These are phyloP conservation scores for Cyphomyrmex costatus DNA, from an alignment of 1,140 invertebrate species.

Conservation along the genomic window DNA sequence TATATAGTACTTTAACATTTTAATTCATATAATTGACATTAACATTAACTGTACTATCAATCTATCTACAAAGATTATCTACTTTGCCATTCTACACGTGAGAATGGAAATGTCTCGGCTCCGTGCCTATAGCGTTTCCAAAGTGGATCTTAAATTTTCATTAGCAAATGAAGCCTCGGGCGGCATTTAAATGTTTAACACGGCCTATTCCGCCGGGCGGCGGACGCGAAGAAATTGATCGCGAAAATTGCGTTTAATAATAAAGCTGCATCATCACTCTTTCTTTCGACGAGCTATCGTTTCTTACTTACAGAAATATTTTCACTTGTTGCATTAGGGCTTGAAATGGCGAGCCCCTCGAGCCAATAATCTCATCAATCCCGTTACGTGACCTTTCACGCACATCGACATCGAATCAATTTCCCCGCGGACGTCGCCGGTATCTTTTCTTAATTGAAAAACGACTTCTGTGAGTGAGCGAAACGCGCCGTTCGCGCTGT, in stretches of 20 bases:
- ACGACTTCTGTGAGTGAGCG: conserved; percentile 36
- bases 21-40: background rate
- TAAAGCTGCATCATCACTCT: conserved; percentile 45
- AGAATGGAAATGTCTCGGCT: conserved; percentile 35
- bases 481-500: background rate
- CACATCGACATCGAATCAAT: conserved; percentile 60
- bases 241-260: conserved; percentile 56
- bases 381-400: conserved; percentile 58
- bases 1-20: background rate
- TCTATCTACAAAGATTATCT: background rate
- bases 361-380: conserved; percentile 64
- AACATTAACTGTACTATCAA: conserved; percentile 10
- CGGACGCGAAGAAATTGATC: conserved; percentile 37
- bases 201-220: background rate
- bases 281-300: conserved; percentile 15
- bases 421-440: conserved; percentile 30
- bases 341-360: conserved; percentile 49
- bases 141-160: conserved; percentile 42
- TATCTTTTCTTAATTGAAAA: conserved; percentile 62
- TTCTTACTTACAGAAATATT: conserved; percentile 46
- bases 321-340: conserved; percentile 60
- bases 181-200: conserved; percentile 36
- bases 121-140: conserved; percentile 11
- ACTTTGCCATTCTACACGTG: conserved; percentile 10
- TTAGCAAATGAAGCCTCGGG: conserved; percentile 40